phyloP scores from a whole-genome alignment of 2,113 vertebrate genomes.

The Gulo gulo region DNA sequence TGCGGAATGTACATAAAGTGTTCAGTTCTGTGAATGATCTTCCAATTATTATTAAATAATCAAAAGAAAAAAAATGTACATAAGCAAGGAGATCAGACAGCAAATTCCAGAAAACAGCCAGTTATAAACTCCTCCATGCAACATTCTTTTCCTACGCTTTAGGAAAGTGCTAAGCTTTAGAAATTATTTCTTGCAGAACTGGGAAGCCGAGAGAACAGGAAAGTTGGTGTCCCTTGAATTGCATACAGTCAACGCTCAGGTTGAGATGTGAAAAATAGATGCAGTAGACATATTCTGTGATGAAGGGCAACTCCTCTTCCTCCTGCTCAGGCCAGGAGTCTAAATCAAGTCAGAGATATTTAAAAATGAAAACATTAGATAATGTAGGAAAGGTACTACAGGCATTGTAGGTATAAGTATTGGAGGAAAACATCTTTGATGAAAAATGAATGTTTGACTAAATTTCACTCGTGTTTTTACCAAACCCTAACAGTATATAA shows the following conservation, averaged over 20 bases:
- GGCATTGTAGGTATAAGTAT: neutral
- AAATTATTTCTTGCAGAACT: neutral
- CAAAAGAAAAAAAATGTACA: neutral
- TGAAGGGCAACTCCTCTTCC: neutral
- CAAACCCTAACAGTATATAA: neutral
- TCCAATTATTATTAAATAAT: constrained; percentile 2
- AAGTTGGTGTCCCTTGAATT: neutral
- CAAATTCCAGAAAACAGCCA: neutral
- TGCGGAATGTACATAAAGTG: neutral
- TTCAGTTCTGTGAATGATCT: neutral
- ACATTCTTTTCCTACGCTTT: neutral
- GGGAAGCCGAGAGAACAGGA: neutral
- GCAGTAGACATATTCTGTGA: neutral
- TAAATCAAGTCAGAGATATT: neutral
- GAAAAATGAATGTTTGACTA: neutral
- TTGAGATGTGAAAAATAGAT: neutral
- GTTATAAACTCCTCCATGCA: neutral
- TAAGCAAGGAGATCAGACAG: neutral
- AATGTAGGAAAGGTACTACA: neutral
- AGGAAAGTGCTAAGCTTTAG: neutral
- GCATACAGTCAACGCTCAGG: neutral
- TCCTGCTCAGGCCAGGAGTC: neutral
- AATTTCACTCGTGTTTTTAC: constrained; percentile 8
- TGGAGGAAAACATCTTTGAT: neutral
- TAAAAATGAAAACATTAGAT: neutral